These are phyloP conservation scores for Scotopteryx bipunctaria DNA, from an alignment of 2,888 invertebrate genomes.

Conservation along the genomic window DNA sequence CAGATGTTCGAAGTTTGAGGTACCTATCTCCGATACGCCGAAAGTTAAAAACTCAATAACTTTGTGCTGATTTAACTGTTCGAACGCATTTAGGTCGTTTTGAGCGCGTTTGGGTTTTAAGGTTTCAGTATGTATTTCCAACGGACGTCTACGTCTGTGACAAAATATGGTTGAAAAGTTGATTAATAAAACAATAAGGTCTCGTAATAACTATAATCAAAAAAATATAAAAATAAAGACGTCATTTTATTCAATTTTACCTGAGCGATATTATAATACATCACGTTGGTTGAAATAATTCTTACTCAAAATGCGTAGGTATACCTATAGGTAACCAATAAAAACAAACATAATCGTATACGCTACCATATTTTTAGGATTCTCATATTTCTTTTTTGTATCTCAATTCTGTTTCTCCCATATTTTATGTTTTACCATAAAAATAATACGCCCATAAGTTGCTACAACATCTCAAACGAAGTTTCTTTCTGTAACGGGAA, in stretches of 20 bases:
- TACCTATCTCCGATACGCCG: constrained; percentile 18
- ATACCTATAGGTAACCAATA: neutral
- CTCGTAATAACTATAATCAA: too few species aligned
- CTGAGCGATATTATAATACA: too few species aligned
- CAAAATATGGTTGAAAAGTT: too few species aligned
- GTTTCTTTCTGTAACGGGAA: constrained; percentile 23
- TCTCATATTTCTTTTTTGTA: constrained; percentile 21
- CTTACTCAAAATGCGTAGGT: neutral
- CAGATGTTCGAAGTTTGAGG: constrained; percentile 25
- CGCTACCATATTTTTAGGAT: constrained; percentile 15
- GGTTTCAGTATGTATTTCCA: too few species aligned
- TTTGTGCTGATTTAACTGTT: too few species aligned
- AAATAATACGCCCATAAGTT: constrained; percentile 30
- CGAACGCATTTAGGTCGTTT: too few species aligned
- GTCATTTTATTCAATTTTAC: too few species aligned
- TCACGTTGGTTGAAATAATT: neutral
- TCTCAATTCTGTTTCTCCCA: constrained; percentile 21
- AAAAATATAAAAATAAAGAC: too few species aligned
- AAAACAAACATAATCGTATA: constrained; percentile 4
- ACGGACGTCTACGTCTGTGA: too few species aligned
- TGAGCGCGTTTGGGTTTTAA: too few species aligned
- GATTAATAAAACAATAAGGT: too few species aligned
- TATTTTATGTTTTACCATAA: constrained; percentile 32
- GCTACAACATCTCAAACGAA: constrained; percentile 12
- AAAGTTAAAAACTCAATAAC: constrained; percentile 20